Percentiles rank a stretch among this genome's conserved stretches.
These are phyloP conservation scores for Elanoides forficatus DNA, from an alignment of 2,113 vertebrate species.

Conservation along the genomic window DNA sequence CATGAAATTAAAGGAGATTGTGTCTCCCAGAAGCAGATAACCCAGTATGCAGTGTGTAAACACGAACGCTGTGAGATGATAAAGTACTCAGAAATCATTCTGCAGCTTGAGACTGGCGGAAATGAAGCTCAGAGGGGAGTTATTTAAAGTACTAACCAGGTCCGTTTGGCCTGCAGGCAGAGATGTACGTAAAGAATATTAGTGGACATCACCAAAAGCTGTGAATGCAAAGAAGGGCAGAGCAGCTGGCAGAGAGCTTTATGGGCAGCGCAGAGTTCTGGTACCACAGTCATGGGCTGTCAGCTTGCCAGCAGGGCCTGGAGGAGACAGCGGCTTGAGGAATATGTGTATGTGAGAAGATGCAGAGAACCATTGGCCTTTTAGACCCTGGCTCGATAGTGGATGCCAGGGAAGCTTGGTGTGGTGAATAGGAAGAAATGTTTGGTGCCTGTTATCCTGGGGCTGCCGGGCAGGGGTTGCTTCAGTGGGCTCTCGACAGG, in stretches of 20 bases:
- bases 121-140: not conserved
- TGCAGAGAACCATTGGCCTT: not conserved
- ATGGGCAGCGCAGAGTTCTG: not conserved
- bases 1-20: conserved; percentile 33
- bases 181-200: not conserved
- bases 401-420: not conserved
- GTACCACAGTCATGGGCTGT: not conserved
- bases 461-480: not conserved
- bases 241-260: not conserved
- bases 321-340: not conserved
- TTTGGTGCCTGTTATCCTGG: not conserved
- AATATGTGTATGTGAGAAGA: not conserved
- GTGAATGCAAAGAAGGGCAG: not conserved
- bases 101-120: not conserved
- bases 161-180: not conserved
- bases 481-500: not conserved
- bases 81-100: not conserved
- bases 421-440: not conserved
- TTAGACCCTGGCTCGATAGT: not conserved
- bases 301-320: not conserved
- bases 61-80: not conserved
- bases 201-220: not conserved
- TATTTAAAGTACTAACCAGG: not conserved
- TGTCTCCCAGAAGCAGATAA: conserved; percentile 44
- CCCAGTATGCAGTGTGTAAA: not conserved